Evolutionary conservation across 2,888 invertebrate genomes (phyloP), one percentile per base, ranked within the genome.

Genomic region (Liodrosophila aerea): DNA sequence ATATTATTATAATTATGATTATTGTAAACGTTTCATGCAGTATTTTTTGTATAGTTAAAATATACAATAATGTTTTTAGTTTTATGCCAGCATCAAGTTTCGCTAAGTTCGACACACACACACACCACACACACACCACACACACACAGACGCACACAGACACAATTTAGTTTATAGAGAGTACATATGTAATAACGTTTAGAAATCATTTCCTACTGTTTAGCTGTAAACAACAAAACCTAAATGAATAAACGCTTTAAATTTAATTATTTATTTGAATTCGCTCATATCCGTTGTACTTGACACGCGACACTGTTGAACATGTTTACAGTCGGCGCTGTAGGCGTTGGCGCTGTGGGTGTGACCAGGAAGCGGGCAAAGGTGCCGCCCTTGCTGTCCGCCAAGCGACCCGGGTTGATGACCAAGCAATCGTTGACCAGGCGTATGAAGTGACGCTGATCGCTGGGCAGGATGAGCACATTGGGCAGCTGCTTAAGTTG

Each of bases 381-480:
- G 0, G 95, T 94, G 40, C 96, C 96, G 3, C 94, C 92, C 1
- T 80, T 80, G 27, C 94, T 94, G 88, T 96, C 96, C 0, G 94
- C 92, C 50, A 97, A 88, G 59, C 94, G 93, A 74, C 96, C 97
- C 0, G 98, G 97, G 91, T 98, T 98, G 13, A 98, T 91, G 8
- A 95, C 94, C 27, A 96, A 91, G 76, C 95, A 95, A 1, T 94
- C 95, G 76, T 94, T 92, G 13, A 96, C 92, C 73, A 94, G 95
- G 91, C 96, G 95, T 45, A 95, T 91, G 85, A 97, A 98, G 89
- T 94, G 93, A 87, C 94, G 92, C 76, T 97, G 93, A 88, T 95
- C 95, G 2, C 97, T 97, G 0, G 98, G 97, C 73, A 96, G 89
- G 58, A 98, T 90, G 11, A 98, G 91, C 43, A 98, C 83, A 88